phyloP scores from a whole-genome alignment of 2,113 vertebrate species.

The Mormoops blainvillei region DNA sequence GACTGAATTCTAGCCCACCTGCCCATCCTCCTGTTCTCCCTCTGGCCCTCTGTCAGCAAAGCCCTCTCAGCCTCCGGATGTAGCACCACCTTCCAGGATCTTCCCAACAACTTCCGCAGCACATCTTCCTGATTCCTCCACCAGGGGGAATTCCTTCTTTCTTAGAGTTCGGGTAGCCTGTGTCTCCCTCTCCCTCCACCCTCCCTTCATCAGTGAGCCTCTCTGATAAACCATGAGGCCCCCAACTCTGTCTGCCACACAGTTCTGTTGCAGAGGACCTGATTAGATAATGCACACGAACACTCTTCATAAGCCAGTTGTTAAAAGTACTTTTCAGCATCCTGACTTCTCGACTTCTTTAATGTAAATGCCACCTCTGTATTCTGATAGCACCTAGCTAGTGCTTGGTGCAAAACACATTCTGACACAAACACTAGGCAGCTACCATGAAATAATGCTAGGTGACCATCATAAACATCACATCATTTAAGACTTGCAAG shows the following conservation, averaged over 20 bases:
- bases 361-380: background rate
- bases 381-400: fast-evolving
- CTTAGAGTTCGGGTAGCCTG: background rate
- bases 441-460: background rate
- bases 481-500: background rate
- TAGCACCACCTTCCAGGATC: background rate
- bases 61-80: background rate
- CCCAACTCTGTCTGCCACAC: fast-evolving
- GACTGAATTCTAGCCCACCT: background rate
- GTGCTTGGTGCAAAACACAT: background rate
- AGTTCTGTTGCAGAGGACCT: background rate
- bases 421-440: background rate
- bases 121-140: background rate
- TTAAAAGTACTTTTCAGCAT: background rate
- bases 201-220: background rate
- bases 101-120: background rate
- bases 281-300: background rate
- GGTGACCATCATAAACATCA: background rate
- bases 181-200: background rate
- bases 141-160: background rate
- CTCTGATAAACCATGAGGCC: background rate
- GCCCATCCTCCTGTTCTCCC: fast-evolving
- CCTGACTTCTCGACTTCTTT: background rate
- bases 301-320: background rate
- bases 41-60: background rate